phyloP scores from a whole-genome alignment of 2,797 vertebrate species.

The Dicrostonyx torquatus region DNA sequence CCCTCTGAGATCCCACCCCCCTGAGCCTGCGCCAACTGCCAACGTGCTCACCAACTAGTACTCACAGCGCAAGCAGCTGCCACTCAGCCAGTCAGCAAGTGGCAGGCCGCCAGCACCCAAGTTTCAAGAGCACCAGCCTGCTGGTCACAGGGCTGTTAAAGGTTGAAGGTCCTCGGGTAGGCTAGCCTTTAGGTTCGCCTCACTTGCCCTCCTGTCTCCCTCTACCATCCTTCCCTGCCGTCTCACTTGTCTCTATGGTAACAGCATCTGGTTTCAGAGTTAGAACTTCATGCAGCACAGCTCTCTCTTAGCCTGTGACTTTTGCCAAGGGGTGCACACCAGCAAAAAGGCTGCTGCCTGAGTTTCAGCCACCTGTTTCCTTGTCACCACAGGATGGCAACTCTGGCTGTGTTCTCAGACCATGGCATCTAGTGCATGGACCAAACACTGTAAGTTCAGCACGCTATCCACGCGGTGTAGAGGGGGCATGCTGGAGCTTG shows the following conservation, averaged over 20 bases:
- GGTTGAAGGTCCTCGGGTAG: constrained; percentile 71
- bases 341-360: constrained; percentile 56
- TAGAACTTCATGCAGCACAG: constrained; percentile 38
- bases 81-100: constrained; percentile 78
- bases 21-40: constrained; percentile 71
- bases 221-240: neutral
- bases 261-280: constrained; percentile 47
- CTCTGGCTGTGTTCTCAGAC: neutral
- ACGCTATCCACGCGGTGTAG: rapidly evolving
- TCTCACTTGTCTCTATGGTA: constrained; percentile 28
- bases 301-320: constrained; percentile 7
- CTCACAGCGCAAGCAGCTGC: constrained; percentile 70
- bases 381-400: neutral
- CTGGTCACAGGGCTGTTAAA: constrained; percentile 10
- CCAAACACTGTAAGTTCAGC: neutral
- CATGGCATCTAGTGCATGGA: neutral
- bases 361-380: neutral
- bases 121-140: constrained; percentile 67
- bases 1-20: constrained; percentile 59
- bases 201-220: constrained; percentile 71
- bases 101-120: constrained; percentile 71
- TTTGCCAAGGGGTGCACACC: neutral
- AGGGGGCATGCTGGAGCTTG: neutral
- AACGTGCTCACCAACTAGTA: constrained; percentile 77
- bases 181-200: constrained; percentile 72